Evolutionary conservation across 37 sponge, comb jelly and placozoan species (phyloP).

Genomic region (Beroe forskalii): DNA sequence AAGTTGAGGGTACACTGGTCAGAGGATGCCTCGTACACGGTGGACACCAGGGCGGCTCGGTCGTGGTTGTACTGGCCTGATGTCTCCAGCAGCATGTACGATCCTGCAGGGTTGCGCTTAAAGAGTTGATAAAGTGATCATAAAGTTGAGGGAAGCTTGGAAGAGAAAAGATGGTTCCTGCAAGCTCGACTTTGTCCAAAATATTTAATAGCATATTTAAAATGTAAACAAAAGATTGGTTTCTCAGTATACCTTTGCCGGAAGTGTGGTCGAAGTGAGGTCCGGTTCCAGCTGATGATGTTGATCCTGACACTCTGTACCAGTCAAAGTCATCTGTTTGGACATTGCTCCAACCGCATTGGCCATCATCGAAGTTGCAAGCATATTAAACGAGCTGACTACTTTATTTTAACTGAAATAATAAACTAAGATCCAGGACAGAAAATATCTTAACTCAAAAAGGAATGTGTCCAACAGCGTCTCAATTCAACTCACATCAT

Average conservation of each 20-base stretch:
- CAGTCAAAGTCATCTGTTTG: conserved; percentile 64
- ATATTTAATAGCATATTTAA: no score
- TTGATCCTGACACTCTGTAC: background rate
- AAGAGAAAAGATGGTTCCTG: background rate
- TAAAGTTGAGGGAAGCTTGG: background rate
- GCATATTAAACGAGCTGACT: no score
- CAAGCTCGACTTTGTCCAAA: background rate
- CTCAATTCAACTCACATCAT: no score
- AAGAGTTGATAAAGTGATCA: background rate
- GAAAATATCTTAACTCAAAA: no score
- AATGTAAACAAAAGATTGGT: no score
- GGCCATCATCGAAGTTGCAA: no score
- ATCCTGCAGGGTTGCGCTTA: background rate
- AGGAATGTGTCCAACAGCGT: no score
- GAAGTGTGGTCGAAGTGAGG: conserved; percentile 63
- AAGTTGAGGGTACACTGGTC: conserved; percentile 66
- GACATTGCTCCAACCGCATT: conserved; percentile 63
- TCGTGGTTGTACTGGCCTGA: background rate
- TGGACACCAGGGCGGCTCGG: conserved; percentile 12
- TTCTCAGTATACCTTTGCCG: no score
- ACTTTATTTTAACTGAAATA: no score
- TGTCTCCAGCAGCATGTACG: conserved; percentile 65
- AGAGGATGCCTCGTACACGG: conserved; percentile 2
- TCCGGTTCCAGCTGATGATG: conserved; percentile 41
- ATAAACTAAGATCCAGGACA: no score